Evolutionary conservation across 2,797 vertebrate species (phyloP), one percentile per base, ranked within the genome.

Genomic region (Pelobates cultripes): DNA sequence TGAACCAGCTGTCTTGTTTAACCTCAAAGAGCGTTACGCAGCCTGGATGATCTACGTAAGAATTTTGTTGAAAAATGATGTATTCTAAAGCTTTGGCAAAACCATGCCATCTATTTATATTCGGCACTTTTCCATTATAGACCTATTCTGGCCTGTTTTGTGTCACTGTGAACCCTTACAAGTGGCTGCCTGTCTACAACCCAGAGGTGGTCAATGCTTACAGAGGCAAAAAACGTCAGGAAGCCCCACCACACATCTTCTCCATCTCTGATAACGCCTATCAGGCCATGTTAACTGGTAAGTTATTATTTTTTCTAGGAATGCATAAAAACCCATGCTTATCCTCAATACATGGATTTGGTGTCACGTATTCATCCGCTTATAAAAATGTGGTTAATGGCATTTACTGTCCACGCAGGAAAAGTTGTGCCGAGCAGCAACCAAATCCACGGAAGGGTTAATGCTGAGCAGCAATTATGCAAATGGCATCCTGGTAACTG

Each of bases 21-120:
- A 96, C 93, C 94, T 96, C 86, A 96, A 96, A 89, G 95, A 96
- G 84, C 94, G 92, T 66, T 96, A 95, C 0, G 92, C 93, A 63
- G 92, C 95, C 86, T 96, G 94, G 95, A 96, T 95, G 94, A 96
- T 96, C 88, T 95, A 96, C 0, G 95, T 96, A 88, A 94, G 85
- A n/a, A 64, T 40, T 64, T 28, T 64, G 61, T 64, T 40, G 4
- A 1, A 28, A 3, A 40, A 8, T 6, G 40, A n/a, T 57, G 14
- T 57, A 57, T 12, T 57, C 4, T 57, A 57, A 4, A 57, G 55
- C 14, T 1, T 57, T 57, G 7, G 4, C 8, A 12, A 64, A 17
- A 64, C n/a, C 4, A 40, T 17, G 61, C 61, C 28, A 28, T 4
- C 28, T 40, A 64, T 14, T 28, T 64, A 13, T 64, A 7, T 57